Evolutionary conservation across 2,888 invertebrate genomes (phyloP).

Genomic region (Timema cristinae): DNA sequence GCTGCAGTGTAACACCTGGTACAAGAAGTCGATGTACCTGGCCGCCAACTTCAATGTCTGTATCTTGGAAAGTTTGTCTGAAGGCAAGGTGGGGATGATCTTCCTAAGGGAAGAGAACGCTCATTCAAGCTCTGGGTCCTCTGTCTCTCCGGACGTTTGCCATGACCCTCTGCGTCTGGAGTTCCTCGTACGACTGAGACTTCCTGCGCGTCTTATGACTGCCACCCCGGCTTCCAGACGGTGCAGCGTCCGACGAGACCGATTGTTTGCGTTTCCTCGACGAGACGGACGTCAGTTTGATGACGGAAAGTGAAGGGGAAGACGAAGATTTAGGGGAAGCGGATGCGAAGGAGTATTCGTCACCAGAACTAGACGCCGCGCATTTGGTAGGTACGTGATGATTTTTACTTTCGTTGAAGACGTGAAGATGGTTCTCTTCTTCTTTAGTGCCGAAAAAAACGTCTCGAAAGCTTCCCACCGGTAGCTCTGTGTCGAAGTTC

Average conservation of each 20-base stretch:
- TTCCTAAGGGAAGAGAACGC: slow-evolving; percentile 91
- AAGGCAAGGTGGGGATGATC: slow-evolving; percentile 96
- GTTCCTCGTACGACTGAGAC: slow-evolving; percentile 68
- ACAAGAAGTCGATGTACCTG: slow-evolving; percentile 91
- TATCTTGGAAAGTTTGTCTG: slow-evolving; percentile 97
- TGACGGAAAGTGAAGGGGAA: neutral
- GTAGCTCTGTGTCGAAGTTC: no score
- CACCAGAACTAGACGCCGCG: no score
- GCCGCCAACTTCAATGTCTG: slow-evolving; percentile 95
- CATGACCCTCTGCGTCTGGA: slow-evolving; percentile 82
- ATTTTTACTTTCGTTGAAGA: no score
- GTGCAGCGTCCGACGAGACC: slow-evolving; percentile 30
- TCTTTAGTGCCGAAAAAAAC: no score
- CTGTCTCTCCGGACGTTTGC: slow-evolving; percentile 95
- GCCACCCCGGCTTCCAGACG: slow-evolving; percentile 43
- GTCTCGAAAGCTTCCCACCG: no score
- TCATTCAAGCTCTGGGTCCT: slow-evolving; percentile 92
- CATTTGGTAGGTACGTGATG: no score
- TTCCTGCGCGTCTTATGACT: slow-evolving; percentile 55
- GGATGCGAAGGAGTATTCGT: no score
- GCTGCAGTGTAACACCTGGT: slow-evolving; percentile 65
- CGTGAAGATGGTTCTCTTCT: no score
- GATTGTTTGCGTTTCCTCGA: slow-evolving; percentile 9
- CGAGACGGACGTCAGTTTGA: neutral
- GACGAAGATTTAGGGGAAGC: neutral